Base-by-base conservation (phyloP, 2,888 invertebrate species). In the Chloromyia formosa region DNA sequence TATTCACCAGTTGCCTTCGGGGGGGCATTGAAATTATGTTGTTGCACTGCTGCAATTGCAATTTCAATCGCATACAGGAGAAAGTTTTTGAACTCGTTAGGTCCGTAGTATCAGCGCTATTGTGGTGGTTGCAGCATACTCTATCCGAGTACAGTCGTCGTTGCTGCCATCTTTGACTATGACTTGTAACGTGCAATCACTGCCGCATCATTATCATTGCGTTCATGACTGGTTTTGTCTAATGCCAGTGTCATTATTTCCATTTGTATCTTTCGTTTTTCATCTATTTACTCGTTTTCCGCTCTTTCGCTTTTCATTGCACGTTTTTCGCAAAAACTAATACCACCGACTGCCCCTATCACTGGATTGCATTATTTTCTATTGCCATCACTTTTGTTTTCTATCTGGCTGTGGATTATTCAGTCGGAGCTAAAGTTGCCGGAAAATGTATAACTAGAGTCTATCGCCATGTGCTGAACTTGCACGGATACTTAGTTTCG, bases 181-280 rank as follows among this genome's bases (percentile, higher is more conserved):
- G 66, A 45, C 22, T 45, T 49, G 42, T 45, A 49, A 23, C 66
- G 66, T 66, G 71, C 71, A 71, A 71, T 71, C 71, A 66, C 49
- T 66, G 66, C 66, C 66, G 71, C 56, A 71, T 71, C 71, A 56
- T 71, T 69, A 69, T 49, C 66, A 66, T 69, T 69, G 69, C 74
- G 61, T 61, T 69, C 74, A 74, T 61, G 69, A 68, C 61, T 74
- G 35, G 69, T 74, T 73, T 68, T 16, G 61, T 54, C 75, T 74
- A 76, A 75, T 76, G 74, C 74, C 76, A 76, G 74, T 76, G 74
- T 76, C 76, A 74, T 74, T 76, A 74, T 64, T 74, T 71, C 71
- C 56, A 71, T 45, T 66, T 66, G 45, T 12, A 49, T 49, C 12
- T 49, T 66, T 64, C 27, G 20, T 61, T 61, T 61, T 61, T 45